Evolutionary conservation across 2,888 invertebrate genomes (phyloP).

Genomic region (Melanotus villosus): DNA sequence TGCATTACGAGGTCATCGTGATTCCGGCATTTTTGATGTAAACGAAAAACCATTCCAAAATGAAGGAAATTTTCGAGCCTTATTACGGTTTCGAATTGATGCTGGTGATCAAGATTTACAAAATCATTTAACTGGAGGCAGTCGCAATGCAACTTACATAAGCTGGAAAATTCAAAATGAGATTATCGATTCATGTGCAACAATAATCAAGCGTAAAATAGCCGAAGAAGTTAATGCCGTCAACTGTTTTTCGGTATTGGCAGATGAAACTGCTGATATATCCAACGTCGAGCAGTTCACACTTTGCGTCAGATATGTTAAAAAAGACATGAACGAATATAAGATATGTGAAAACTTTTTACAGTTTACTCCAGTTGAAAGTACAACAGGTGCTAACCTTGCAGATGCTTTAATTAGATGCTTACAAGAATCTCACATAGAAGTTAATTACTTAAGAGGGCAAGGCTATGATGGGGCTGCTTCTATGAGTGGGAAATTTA

Average conservation of each 20-base stretch:
- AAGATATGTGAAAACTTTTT: background rate
- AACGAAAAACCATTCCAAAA: slow-evolving; percentile 11
- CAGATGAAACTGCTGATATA: background rate
- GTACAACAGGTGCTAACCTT: background rate
- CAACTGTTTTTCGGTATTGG: background rate
- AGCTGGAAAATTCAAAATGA: slow-evolving; percentile 28
- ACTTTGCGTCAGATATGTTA: background rate
- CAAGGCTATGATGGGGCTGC: background rate
- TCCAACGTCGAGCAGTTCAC: background rate
- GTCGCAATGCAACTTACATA: slow-evolving; percentile 22
- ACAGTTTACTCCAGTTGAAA: background rate
- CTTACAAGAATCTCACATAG: background rate
- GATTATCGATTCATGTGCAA: slow-evolving; percentile 2
- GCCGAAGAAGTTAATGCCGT: background rate
- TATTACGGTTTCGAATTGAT: slow-evolving; percentile 14
- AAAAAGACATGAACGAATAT: background rate
- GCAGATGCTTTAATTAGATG: background rate
- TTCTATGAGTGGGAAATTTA: background rate
- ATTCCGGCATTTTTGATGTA: slow-evolving; percentile 11
- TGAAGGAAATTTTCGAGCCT: slow-evolving; percentile 24
- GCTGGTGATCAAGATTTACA: slow-evolving; percentile 10
- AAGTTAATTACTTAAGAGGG: background rate
- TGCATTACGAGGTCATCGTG: slow-evolving; percentile 21
- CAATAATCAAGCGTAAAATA: background rate
- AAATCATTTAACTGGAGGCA: slow-evolving; percentile 12